These are phyloP conservation scores for Orestias chungarensis DNA, from an alignment of 2,797 vertebrate species.

Conservation along the genomic window DNA sequence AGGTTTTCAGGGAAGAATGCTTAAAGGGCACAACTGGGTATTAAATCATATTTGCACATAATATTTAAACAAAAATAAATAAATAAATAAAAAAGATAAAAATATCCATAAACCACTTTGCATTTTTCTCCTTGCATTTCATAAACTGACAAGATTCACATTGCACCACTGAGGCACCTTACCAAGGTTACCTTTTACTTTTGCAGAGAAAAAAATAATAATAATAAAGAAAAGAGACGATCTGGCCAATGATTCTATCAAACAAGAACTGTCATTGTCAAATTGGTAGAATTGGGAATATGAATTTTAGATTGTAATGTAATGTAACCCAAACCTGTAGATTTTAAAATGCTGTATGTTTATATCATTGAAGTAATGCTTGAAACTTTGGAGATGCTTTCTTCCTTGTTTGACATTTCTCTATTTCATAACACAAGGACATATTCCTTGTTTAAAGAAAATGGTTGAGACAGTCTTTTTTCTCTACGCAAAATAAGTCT, in stretches of 20 bases:
- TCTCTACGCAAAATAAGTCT: conserved; percentile 53
- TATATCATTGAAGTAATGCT: not conserved
- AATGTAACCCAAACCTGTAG: not conserved
- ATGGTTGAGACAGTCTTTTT: conserved; percentile 53
- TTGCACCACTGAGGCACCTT: not conserved
- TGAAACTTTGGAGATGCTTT: not conserved
- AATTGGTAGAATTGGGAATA: not conserved
- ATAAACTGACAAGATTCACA: not conserved
- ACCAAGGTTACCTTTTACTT: no score
- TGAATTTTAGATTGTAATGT: not conserved
- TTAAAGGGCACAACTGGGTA: not conserved
- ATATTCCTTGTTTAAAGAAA: conserved; percentile 36
- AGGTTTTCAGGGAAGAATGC: not conserved
- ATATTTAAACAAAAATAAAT: not conserved
- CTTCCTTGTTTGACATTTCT: not conserved
- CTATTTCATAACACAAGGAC: conserved; percentile 16
- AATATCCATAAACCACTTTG: not conserved
- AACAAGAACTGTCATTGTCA: no score
- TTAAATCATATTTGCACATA: not conserved
- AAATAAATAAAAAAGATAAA: not conserved
- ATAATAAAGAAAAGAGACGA: no score
- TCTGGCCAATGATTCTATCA: no score
- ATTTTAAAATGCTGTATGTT: not conserved
- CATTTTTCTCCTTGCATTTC: not conserved
- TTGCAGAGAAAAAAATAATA: no score